Base-by-base conservation (phyloP, 2,888 invertebrate genomes). In the Neria commutata region DNA sequence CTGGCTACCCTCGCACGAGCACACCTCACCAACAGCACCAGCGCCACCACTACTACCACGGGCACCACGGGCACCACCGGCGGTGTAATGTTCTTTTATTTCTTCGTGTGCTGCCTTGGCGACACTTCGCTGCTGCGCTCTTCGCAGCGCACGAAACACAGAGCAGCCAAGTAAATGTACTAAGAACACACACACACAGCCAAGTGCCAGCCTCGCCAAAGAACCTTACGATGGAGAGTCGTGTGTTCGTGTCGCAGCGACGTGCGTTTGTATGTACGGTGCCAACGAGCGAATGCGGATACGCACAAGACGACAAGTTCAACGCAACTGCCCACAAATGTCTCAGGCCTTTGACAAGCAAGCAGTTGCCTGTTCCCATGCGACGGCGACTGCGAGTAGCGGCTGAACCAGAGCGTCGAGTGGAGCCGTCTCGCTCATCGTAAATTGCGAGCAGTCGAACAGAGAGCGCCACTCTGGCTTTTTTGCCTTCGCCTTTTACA, bases 291-390 rank as follows among this genome's bases (percentile, higher is more conserved):
- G n/a, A n/a, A n/a, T 45, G 54, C 58, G 67, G 68, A 71, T 70
- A 78, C 76, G 75, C 74, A 75, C 76, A 75, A 77, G 73, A 74
- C 77, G 77, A 79, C 79, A 79, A 79, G 73, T 79, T 74, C 73
- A 76, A 74, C 74, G 75, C 75, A 77, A 79, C 75, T 78, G 78
- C 76, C 76, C 75, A 74, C 73, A 73, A 77, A 71, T 71, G 69
- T 70, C 70, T 72, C 69, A 68, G 68, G 60, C 63, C 61, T 57
- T 54, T 59, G 63, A 56, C 63, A 67, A 60, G 60, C 66, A 61
- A 55, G 60, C n/a, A n/a, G n/a, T n/a, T n/a, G n/a, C 25, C 34
- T 42, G 45, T 29, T 16, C 1, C 45, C 2, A 45, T 1, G 10
- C n/a, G 16, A 4, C 21, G 24, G 23, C n/a, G 19, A 47, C 5